Base-by-base conservation (phyloP, 30 jellyfish, hydroid and myxozoan species). In the Catostylus mosaicus region DNA sequence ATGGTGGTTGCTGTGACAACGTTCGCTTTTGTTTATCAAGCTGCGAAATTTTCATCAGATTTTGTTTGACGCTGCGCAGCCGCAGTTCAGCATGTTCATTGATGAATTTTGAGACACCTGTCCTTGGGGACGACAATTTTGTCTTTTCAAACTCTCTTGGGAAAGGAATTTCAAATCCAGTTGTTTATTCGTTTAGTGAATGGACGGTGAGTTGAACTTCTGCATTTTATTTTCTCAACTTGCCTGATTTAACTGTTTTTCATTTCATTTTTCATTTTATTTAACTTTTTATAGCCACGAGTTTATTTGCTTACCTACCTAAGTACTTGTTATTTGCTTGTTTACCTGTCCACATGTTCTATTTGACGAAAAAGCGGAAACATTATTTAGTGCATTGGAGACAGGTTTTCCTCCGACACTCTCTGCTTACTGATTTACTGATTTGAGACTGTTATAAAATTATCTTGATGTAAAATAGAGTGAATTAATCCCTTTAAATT, bases 161-260 rank as follows among this genome's bases (percentile, higher is more conserved):
- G 32, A 64, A 79, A 24, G 80, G 80, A 5, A n/a, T 35, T 1
- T 20, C 82, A 14, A 79, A 79, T 46, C 89, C 89, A 4, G 37
- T 79, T 12, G 75, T 63, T 11, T 22, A 79, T 47, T 62, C 74
- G 9, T 79, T 79, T 30, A 38, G 19, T 1, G 63, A 65, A 31
- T 79, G 89, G 89, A 40, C 76, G 89, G 89, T 79, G 48, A 54
- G 77, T 23, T 4, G n/a, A n/a, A n/a, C n/a, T n/a, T n/a, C n/a
- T n/a, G n/a, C n/a, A n/a, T n/a, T n/a, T n/a, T n/a, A 8, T 10
- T 59, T 59, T 59, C 16, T 59, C 31, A 24, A 10, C 30, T 10
- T 59, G 30, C 9, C 24, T 59, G 12, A 59, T 8, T 8, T 59
- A 11, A 24, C 23, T 18, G 16, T 8, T 59, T 8, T 24, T 24